Evolutionary conservation across 92 coral and sea anemone species (phyloP).

Genomic region (Pocillopora meandrina): DNA sequence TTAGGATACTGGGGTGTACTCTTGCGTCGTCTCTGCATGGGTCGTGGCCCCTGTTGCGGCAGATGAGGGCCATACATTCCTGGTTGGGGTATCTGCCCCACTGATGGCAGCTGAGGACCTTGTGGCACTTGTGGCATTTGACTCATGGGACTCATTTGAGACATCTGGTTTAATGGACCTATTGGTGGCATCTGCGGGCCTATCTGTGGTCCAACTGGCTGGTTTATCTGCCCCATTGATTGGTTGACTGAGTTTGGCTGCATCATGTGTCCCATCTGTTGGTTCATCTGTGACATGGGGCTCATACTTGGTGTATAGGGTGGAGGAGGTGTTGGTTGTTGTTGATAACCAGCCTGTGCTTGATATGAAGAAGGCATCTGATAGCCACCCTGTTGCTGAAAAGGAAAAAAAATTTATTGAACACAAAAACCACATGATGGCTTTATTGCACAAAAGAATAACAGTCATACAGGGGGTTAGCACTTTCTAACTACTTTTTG

Average conservation of each 20-base stretch:
- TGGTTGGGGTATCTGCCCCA: constrained; percentile 67
- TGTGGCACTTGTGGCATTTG: constrained; percentile 37
- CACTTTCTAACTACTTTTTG: too few species aligned
- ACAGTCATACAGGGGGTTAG: not conserved
- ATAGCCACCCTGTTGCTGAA: constrained; percentile 62
- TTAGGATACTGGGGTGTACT: constrained; percentile 59
- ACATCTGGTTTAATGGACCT: constrained; percentile 47
- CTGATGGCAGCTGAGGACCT: constrained; percentile 47
- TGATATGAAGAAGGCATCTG: constrained; percentile 42
- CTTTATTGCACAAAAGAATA: not conserved
- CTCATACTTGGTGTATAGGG: constrained; percentile 81
- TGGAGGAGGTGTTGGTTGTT: constrained; percentile 82
- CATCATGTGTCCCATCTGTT: constrained; percentile 50
- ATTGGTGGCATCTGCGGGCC: constrained; percentile 62
- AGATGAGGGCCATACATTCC: constrained; percentile 57
- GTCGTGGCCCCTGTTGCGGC: constrained; percentile 30
- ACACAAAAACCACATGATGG: too few species aligned
- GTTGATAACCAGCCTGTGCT: constrained; percentile 73
- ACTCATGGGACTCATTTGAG: constrained; percentile 29
- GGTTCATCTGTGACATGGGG: constrained; percentile 60
- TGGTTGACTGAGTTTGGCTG: constrained; percentile 53
- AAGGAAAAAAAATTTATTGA: not conserved
- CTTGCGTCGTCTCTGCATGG: constrained; percentile 56
- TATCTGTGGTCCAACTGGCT: constrained; percentile 61
- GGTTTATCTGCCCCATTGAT: constrained; percentile 43